Evolutionary conservation across 2,797 vertebrate species (phyloP), one percentile per base, ranked within the genome.

Genomic region (Chromis chromis): DNA sequence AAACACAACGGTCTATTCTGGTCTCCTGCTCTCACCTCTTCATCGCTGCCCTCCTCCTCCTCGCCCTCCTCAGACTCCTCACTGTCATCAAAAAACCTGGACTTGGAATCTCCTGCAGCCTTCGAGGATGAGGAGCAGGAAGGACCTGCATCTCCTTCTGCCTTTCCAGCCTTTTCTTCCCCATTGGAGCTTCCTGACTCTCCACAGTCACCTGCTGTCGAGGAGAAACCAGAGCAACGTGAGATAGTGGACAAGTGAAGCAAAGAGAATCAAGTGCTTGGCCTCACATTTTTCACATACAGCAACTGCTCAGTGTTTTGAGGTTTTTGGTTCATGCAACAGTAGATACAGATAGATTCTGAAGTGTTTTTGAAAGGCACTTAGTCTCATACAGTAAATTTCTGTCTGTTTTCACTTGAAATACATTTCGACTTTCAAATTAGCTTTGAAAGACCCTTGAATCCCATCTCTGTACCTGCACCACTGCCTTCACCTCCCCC

Each of bases 61-160:
- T 97, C 97, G 42, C 93, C 96, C 77, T 97, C 97, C 86, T 97
- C 98, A 49, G 97, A 98, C 85, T 99, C 97, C 76, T 98, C 98
- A 61, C 97, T 99, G 93, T 99, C 98, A 71, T 99, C 98, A 92
- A 99, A 99, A 92, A 99, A 99, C 91, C 96, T 96, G 82, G 98
- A 99, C 92, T 98, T 99, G 87, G 95, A 86, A 85, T 96, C 94
- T 86, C 94, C 95, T 81, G 92, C 91, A 68, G 93, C 87, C 88
- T 96, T 95, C 65, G 95, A 93, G 11, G 94, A 86, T 65, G 97
- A 98, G 72, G 98, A 99, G 93, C 97, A 99, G 89, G 98, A 99
- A 56, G 98, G 97, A 50, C 96, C 97, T 24, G 97, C 97, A 66
- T 98, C 97, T 75, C 96, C 96, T 70, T 95, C 95, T 52, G 89